These are phyloP conservation scores for Riparia riparia DNA, from an alignment of 2,113 vertebrate genomes.

Conservation along the genomic window DNA sequence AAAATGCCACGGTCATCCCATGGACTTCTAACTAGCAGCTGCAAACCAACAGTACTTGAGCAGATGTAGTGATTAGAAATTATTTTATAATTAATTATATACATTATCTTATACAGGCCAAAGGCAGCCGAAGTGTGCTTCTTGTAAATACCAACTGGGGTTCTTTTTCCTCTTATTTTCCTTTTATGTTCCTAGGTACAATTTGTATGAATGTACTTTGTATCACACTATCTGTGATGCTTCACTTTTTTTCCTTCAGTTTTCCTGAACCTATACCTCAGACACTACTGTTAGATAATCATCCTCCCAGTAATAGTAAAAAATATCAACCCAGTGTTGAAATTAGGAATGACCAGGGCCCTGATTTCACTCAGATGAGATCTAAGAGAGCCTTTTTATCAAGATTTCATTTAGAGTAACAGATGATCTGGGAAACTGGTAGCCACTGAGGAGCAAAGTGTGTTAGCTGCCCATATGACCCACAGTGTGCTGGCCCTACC, in stretches of 20 bases:
- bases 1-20: not conserved
- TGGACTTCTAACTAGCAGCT: not conserved
- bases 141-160: not conserved
- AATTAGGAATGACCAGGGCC: not conserved
- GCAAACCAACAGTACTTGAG: not conserved
- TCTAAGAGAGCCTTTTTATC: not conserved
- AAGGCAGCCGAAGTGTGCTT: not conserved
- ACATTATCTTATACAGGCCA: not conserved
- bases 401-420: not conserved
- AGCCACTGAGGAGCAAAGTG: rapidly evolving
- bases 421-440: not conserved
- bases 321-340: not conserved
- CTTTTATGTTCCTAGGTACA: not conserved
- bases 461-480: not conserved
- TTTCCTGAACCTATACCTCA: not conserved
- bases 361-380: not conserved
- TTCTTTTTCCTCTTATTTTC: not conserved
- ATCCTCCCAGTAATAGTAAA: not conserved
- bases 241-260: not conserved
- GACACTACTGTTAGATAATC: not conserved
- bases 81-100: not conserved
- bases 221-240: not conserved
- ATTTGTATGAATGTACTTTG: not conserved
- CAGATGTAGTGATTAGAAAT: not conserved
- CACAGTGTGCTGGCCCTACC: too few species aligned